Evolutionary conservation across 2,113 vertebrate genomes (phyloP).

Genomic region (Thymallus thymallus): DNA sequence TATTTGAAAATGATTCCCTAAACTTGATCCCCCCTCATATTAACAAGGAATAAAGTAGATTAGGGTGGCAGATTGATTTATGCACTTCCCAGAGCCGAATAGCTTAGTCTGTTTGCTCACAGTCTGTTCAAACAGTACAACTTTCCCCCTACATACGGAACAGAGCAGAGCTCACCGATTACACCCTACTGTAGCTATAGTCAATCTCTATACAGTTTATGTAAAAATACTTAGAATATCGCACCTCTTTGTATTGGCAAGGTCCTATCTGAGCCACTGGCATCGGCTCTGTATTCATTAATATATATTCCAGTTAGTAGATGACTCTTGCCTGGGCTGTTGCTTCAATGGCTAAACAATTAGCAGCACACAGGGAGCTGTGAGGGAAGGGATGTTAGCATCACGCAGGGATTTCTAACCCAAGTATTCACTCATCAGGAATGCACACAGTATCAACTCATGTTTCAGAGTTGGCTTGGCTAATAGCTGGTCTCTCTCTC

Average conservation of each 20-base stretch:
- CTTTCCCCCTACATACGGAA: not conserved
- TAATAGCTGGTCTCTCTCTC: not conserved
- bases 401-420: not conserved
- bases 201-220: not conserved
- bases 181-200: not conserved
- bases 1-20: not conserved
- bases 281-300: not conserved
- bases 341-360: not conserved
- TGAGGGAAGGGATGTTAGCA: not conserved
- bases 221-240: not conserved
- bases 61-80: slow-evolving; percentile 30
- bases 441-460: not conserved
- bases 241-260: not conserved
- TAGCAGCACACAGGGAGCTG: not conserved
- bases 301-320: not conserved
- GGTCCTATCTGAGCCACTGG: not conserved
- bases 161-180: not conserved
- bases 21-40: not conserved
- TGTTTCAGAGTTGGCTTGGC: not conserved
- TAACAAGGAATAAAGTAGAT: slow-evolving; percentile 25
- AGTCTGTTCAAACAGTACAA: slow-evolving; percentile 23
- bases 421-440: not conserved
- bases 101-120: slow-evolving; percentile 33
- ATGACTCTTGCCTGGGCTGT: not conserved
- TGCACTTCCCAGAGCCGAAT: slow-evolving; percentile 22